Percentiles rank a stretch among this genome's conserved stretches.
Conservation (phyloP, 2,113 vertebrate species). For the Enhydra lutris region DNA sequence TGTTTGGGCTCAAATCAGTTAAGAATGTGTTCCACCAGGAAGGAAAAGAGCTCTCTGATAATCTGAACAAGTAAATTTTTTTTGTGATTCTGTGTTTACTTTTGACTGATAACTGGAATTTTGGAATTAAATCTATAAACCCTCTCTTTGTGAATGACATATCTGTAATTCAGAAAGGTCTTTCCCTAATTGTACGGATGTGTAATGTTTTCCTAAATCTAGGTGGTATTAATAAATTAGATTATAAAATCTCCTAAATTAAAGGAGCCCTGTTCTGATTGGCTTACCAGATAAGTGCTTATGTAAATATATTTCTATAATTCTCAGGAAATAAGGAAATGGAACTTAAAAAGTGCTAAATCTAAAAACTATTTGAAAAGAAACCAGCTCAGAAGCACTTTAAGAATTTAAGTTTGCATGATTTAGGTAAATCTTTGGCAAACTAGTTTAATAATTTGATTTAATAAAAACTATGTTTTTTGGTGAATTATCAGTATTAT, state of each 20-base stretch:
- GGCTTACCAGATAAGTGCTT: background rate
- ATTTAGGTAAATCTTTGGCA: background rate
- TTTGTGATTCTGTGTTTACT: background rate
- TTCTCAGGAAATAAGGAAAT: background rate
- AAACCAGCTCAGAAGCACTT: background rate
- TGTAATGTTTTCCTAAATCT: background rate
- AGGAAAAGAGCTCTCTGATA: background rate
- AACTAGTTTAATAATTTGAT: slow-evolving; percentile 60
- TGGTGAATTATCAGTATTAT: slow-evolving; percentile 5
- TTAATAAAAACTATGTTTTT: slow-evolving; percentile 17
- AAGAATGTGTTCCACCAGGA: background rate
- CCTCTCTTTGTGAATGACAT: background rate
- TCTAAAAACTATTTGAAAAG: slow-evolving; percentile 30
- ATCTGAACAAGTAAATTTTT: background rate
- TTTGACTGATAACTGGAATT: slow-evolving; percentile 22
- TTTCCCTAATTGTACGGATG: background rate
- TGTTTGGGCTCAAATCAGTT: background rate
- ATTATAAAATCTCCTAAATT: slow-evolving; percentile 30
- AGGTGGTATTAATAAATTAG: background rate
- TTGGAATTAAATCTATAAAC: background rate
- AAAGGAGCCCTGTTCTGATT: background rate
- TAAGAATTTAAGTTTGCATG: slow-evolving; percentile 5
- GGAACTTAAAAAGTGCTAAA: background rate
- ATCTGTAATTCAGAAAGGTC: background rate
- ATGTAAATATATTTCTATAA: slow-evolving; percentile 3